Percentiles rank a stretch among this genome's conserved stretches.
phyloP scores from a whole-genome alignment of 1,140 invertebrate genomes.

The Popillia japonica region DNA sequence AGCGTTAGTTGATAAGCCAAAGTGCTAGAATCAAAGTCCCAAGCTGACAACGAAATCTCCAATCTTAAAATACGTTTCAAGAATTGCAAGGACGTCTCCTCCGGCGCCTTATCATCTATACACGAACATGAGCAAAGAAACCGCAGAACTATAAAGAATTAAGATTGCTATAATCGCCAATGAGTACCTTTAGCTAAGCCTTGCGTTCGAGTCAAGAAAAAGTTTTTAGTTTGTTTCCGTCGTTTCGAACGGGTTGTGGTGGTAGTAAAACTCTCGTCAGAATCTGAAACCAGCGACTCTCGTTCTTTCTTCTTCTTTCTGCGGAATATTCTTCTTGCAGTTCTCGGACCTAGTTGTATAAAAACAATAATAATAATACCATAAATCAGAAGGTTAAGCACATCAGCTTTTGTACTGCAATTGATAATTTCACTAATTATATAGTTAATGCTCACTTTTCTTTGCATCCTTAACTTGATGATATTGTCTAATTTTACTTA shows the following conservation, averaged over 20 bases:
- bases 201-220: background rate
- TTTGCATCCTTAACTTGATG: conserved; percentile 35
- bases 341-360: conserved; percentile 15
- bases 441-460: background rate
- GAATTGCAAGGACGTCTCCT: conserved; percentile 52
- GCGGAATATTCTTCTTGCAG: conserved; percentile 20
- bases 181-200: conserved; percentile 9
- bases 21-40: conserved; percentile 65
- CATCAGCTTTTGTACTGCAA: no score
- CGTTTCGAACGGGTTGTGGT: background rate
- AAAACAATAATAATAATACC: no score
- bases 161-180: background rate
- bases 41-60: conserved; percentile 60
- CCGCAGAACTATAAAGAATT: conserved; percentile 38
- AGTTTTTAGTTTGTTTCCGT: background rate
- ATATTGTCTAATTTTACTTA: conserved; percentile 52
- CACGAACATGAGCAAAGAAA: conserved; percentile 33
- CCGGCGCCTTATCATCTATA: conserved; percentile 26
- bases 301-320: conserved; percentile 34
- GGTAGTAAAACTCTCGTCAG: conserved; percentile 12
- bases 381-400: no score
- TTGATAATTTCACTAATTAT: background rate
- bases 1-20: conserved; percentile 64
- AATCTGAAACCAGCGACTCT: conserved; percentile 21
- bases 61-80: conserved; percentile 57